Base-by-base conservation (phyloP, 2,888 invertebrate genomes). In the Selenia dentaria region DNA sequence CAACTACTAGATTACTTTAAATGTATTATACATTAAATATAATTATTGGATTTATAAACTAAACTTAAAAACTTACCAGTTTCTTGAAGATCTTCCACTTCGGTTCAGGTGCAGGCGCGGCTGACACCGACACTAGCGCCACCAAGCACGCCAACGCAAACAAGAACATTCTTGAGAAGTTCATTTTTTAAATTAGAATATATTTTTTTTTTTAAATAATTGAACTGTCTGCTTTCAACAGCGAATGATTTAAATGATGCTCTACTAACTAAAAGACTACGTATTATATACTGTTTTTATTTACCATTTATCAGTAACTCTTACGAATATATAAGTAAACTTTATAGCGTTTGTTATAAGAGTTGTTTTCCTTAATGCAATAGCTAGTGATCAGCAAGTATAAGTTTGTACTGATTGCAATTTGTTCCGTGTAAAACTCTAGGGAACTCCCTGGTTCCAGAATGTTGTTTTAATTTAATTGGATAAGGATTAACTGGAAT, bases 71-170 rank as follows among this genome's bases (percentile, higher is more conserved):
- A 74, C 75, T 80, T 62, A 82, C 82, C 64, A 82, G 59, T 70
- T 73, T 81, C 55, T 80, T 81, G 44, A 79, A 79, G 4, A 74
- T 43, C 37, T 74, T 81, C 78, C 79, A 79, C 45, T 61, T 62
- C 0, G 82, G 80, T 16, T 68, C 65, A 11, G 34, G 79, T 4
- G 74, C 74, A 1, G n/a, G n/a, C n/a, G n/a, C n/a, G n/a, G 70
- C 78, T 2, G 73, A 61, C 0, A 76, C 79, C 3, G 67, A 41
- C 12, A 59, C 58, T 42, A 79, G 33, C 11, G 67, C 74, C 44
- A 77, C 45, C 26, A 74, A 55, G 45, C 76, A 67, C 42, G 73
- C 71, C 43, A 76, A 76, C 13, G 73, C 65, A 47, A 79, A 71
- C 33, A 78, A 68, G 2, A 79, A 61, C 22, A 79, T 39, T 32